A percentile compares a stretch with the other conserved stretches of the same genome.
These are phyloP conservation scores for Chionomys nivalis DNA, from an alignment of 2,113 vertebrate genomes.

Conservation along the genomic window DNA sequence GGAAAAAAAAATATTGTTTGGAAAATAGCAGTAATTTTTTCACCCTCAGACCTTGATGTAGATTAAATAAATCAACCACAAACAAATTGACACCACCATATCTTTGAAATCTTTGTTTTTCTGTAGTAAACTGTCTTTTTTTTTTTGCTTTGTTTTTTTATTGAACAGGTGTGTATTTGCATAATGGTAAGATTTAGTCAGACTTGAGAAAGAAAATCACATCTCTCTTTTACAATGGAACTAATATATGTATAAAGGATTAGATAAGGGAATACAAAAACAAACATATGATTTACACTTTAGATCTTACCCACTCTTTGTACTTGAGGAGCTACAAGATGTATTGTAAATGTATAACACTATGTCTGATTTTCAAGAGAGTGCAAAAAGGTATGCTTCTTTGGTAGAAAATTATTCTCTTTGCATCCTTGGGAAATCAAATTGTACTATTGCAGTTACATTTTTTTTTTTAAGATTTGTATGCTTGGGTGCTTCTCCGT, in stretches of 20 bases:
- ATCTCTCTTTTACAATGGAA: slow-evolving; percentile 79
- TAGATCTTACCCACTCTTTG: slow-evolving; percentile 72
- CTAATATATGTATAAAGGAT: slow-evolving; percentile 82
- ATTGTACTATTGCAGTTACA: slow-evolving; percentile 56
- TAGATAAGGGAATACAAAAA: slow-evolving; percentile 80
- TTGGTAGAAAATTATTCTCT: slow-evolving; percentile 72
- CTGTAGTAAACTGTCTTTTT: slow-evolving; percentile 80
- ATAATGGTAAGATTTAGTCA: slow-evolving; percentile 84
- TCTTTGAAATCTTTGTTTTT: slow-evolving; percentile 77
- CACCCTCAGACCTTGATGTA: slow-evolving; percentile 64
- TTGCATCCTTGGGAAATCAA: slow-evolving; percentile 70
- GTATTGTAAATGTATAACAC: slow-evolving; percentile 74
- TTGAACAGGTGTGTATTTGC: slow-evolving; percentile 86
- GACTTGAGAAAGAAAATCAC: slow-evolving; percentile 82
- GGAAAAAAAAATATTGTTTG: slow-evolving; percentile 11
- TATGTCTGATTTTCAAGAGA: slow-evolving; percentile 75
- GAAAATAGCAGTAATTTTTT: slow-evolving; percentile 55
- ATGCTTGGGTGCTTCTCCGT: slow-evolving; percentile 59
- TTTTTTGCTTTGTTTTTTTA: slow-evolving; percentile 75
- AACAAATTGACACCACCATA: slow-evolving; percentile 75
- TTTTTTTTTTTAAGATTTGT: slow-evolving; percentile 45
- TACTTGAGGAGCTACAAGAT: slow-evolving; percentile 73
- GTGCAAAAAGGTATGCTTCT: slow-evolving; percentile 64
- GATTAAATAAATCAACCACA: slow-evolving; percentile 78
- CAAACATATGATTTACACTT: slow-evolving; percentile 82